phyloP scores from a whole-genome alignment of 2,113 vertebrate species.

The Hippocampus abdominalis region DNA sequence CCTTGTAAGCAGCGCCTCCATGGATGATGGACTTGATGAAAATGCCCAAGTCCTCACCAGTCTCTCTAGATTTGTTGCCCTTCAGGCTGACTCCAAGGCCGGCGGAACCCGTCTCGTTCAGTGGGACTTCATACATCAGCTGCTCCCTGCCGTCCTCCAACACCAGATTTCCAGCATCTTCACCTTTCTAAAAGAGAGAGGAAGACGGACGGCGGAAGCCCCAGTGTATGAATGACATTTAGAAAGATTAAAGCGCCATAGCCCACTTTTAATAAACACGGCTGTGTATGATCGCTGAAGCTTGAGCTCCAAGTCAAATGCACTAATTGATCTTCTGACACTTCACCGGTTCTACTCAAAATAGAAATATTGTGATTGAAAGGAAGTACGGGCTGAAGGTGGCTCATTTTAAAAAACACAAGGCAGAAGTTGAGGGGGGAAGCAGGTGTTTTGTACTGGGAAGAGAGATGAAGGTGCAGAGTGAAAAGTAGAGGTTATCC shows the following conservation, averaged over 20 bases:
- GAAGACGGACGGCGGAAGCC: neutral
- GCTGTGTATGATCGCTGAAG: constrained; percentile 16
- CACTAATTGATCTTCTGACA: constrained; percentile 23
- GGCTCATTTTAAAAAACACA: neutral
- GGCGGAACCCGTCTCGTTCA: constrained; percentile 91
- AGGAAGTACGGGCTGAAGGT: neutral
- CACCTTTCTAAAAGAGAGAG: constrained; percentile 55
- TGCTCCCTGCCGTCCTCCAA: constrained; percentile 81
- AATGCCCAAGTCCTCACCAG: constrained; percentile 90
- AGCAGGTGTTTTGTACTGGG: constrained; percentile 34
- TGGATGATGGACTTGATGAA: constrained; percentile 98
- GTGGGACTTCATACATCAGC: constrained; percentile 89
- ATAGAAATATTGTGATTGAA: neutral
- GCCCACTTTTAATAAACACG: constrained; percentile 31
- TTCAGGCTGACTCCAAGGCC: constrained; percentile 94
- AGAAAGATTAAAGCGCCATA: neutral
- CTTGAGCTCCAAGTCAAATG: constrained; percentile 15
- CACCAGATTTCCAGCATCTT: constrained; percentile 39
- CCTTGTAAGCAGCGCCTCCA: constrained; percentile 94
- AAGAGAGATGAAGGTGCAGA: constrained; percentile 39
- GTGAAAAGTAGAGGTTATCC: constrained; percentile 55
- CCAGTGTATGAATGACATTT: constrained; percentile 2
- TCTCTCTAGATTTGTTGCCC: constrained; percentile 92
- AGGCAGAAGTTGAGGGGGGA: constrained; percentile 1
- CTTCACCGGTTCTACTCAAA: constrained; percentile 15